Percentiles rank a stretch among this genome's conserved stretches.
Evolutionary conservation across 2,888 invertebrate species (phyloP).

Genomic region (Macrosoma leucophasiata): DNA sequence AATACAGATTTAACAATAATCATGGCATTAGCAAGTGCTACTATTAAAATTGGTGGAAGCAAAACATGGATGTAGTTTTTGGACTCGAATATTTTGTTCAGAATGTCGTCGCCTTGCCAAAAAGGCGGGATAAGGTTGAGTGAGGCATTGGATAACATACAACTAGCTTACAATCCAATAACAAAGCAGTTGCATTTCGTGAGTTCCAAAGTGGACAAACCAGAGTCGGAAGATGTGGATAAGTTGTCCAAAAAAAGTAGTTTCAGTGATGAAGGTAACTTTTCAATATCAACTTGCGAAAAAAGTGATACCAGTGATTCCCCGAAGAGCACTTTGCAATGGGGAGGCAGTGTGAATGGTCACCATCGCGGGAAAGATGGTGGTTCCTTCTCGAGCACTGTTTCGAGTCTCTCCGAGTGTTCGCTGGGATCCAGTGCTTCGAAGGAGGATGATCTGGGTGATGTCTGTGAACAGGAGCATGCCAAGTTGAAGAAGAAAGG

Average conservation of each 20-base stretch:
- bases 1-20: constrained; percentile 23
- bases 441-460: constrained; percentile 61
- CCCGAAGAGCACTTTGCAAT: constrained; percentile 67
- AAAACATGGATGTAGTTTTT: constrained; percentile 46
- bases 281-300: constrained; percentile 68
- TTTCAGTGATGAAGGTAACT: constrained; percentile 70
- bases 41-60: constrained; percentile 22
- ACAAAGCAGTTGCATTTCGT: constrained; percentile 83
- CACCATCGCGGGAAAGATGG: constrained; percentile 75
- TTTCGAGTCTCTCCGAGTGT: constrained; percentile 82
- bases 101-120: constrained; percentile 62
- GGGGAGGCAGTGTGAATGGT: constrained; percentile 65
- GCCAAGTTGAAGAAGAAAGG: constrained; percentile 77
- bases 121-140: constrained; percentile 78
- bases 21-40: constrained; percentile 36
- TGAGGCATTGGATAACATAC: constrained; percentile 83
- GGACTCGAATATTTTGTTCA: constrained; percentile 35
- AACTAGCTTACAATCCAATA: constrained; percentile 83
- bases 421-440: constrained; percentile 78
- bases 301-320: constrained; percentile 72
- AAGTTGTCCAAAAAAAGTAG: constrained; percentile 69
- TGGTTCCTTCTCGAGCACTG: constrained; percentile 80
- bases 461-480: constrained; percentile 46
- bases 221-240: constrained; percentile 52
- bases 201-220: constrained; percentile 59